phyloP scores from a whole-genome alignment of 2,113 vertebrate genomes.

The Hystrix cristata region DNA sequence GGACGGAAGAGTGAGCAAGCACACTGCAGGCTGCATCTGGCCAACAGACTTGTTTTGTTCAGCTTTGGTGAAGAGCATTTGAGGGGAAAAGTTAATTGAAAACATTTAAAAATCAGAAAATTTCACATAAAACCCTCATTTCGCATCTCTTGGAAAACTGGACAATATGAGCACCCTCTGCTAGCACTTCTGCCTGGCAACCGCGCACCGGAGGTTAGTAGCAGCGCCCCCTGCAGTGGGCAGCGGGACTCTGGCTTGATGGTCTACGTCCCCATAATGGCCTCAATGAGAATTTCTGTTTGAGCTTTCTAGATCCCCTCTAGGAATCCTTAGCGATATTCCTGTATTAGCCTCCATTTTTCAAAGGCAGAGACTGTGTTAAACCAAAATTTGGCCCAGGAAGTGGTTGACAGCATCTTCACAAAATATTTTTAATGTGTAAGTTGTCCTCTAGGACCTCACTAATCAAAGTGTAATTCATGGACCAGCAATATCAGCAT shows the following conservation, averaged over 20 bases:
- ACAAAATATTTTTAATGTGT: not conserved
- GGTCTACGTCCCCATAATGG: not conserved
- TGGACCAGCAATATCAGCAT: not conserved
- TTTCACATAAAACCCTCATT: constrained; percentile 43
- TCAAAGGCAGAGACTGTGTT: not conserved
- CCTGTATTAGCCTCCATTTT: not conserved
- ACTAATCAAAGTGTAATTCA: not conserved
- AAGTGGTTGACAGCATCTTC: constrained; percentile 26
- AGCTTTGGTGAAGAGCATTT: constrained; percentile 13
- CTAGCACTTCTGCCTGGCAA: not conserved
- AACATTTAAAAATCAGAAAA: constrained; percentile 62
- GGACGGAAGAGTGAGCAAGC: not conserved
- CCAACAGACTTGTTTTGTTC: constrained; percentile 64
- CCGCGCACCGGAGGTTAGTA: not conserved
- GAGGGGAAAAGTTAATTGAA: constrained; percentile 27
- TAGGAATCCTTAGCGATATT: not conserved
- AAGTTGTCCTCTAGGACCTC: not conserved
- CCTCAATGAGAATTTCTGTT: not conserved
- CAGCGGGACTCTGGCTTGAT: not conserved
- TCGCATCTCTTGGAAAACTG: constrained; percentile 18
- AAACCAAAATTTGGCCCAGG: not conserved
- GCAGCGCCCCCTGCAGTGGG: not conserved
- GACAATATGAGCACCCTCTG: not conserved
- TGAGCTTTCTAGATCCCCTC: not conserved
- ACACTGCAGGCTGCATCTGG: constrained; percentile 44